These are phyloP conservation scores for Corapipo altera DNA, from an alignment of 2,113 vertebrate species.

Conservation along the genomic window DNA sequence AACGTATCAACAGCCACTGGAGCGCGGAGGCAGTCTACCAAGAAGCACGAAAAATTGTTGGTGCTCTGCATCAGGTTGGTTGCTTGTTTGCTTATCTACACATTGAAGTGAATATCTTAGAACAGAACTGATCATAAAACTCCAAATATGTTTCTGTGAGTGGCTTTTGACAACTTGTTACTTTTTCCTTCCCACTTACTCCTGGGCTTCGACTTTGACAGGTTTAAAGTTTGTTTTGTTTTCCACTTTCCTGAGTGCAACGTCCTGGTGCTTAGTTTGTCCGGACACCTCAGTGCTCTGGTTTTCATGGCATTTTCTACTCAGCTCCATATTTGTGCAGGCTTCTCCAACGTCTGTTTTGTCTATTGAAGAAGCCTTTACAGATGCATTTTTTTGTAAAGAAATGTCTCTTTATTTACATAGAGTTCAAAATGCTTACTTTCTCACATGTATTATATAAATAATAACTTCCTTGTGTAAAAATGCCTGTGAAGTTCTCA, in stretches of 20 bases:
- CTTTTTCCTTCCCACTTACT: not conserved
- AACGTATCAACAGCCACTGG: slow-evolving; percentile 85
- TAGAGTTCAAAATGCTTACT: not conserved
- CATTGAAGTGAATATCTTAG: not conserved
- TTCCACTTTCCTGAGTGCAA: not conserved
- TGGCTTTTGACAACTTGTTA: not conserved
- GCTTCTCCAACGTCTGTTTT: not conserved
- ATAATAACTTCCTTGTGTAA: not conserved
- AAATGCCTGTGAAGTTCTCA: not conserved
- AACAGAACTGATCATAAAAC: not conserved
- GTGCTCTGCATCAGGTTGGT: slow-evolving; percentile 91
- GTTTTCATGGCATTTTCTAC: not conserved
- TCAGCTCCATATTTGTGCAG: not conserved
- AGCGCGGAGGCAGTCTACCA: slow-evolving; percentile 81
- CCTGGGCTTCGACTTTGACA: not conserved
- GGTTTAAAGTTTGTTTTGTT: not conserved
- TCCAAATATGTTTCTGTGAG: not conserved
- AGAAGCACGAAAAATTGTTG: slow-evolving; percentile 90
- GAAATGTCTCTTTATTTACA: not conserved
- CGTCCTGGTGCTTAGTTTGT: not conserved
- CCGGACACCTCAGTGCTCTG: not conserved
- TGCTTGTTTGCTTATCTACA: not conserved
- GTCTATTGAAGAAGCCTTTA: not conserved
- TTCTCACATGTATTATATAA: not conserved
- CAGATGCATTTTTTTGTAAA: not conserved